These are phyloP conservation scores for Diarsia brunnea DNA, from an alignment of 2,888 invertebrate genomes.

Conservation along the genomic window DNA sequence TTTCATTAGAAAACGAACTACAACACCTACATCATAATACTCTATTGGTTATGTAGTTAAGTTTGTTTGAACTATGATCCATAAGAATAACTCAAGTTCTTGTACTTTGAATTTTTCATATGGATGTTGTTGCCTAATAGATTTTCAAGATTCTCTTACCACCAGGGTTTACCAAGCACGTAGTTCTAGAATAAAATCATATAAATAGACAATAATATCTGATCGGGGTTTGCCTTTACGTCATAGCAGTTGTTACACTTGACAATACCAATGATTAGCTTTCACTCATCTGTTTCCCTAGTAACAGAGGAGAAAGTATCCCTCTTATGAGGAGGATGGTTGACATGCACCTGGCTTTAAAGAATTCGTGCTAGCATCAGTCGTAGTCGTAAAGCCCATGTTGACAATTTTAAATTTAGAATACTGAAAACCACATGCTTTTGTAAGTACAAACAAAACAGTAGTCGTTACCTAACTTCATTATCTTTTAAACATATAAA, in stretches of 20 bases:
- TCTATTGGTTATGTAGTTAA: no score
- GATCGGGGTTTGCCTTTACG: neutral
- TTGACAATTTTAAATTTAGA: conserved; percentile 6
- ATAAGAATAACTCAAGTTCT: no score
- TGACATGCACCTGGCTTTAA: neutral
- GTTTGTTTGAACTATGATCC: no score
- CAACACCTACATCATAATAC: no score
- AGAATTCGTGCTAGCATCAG: neutral
- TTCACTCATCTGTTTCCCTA: neutral
- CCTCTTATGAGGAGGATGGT: no score
- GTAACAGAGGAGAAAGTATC: no score
- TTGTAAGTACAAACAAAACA: neutral
- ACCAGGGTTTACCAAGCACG: neutral
- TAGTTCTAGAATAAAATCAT: neutral
- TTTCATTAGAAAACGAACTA: no score
- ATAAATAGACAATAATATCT: neutral
- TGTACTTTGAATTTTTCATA: no score
- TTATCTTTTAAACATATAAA: conserved; percentile 16
- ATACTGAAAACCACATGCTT: neutral
- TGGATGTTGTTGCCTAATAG: no score
- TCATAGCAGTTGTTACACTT: neutral
- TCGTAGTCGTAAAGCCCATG: neutral
- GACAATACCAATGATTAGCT: neutral
- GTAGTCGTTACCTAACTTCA: neutral
- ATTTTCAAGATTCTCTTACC: neutral